Base-by-base conservation (phyloP, 2,797 vertebrate genomes). In the Heterohyrax brucei region DNA sequence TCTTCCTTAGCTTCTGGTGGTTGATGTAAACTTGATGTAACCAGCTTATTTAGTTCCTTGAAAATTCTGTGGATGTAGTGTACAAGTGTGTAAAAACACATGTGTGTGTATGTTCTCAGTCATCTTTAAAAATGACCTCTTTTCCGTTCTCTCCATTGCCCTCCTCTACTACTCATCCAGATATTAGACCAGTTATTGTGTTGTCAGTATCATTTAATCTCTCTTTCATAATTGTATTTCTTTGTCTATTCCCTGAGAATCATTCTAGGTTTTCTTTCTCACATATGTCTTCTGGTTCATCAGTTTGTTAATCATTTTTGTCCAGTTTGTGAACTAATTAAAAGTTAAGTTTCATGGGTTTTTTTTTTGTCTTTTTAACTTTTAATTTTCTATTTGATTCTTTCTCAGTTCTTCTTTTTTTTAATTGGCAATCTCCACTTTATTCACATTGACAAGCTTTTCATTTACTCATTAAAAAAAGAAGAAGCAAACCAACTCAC, bases 1-100 rank as follows among this genome's bases (percentile, higher is more conserved):
- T 66, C 39, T 78, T 82, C n/a, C 64, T 62, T n/a, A 30, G 14
- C 33, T 61, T 95, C 87, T 62, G 22, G 33, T 19, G 89, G 87
- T 75, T 70, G 44, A 59, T 70, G 70, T 79, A 92, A 80, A 44
- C 22, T 76, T 92, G 53, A 68, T 79, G 28, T 26, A 33, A 28
- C 86, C 2, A 50, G 33, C 53, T 92, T 33, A 10, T 86, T 33
- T 16, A 90, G 22, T 93, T 76, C 24, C 26, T 90, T 84, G 66
- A 84, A 87, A 91, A 44, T 68, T 39, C 56, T 16, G 0, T 61
- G 62, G 7, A 12, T 81, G 28, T 59, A 39, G 62, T 13, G 7
- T 87, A 19, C 18, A 14, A 39, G 19, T 53, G 13, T 66, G 18
- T 68, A 26, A 14, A n/a, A 30, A 4, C 28, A 30, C 14, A 16